Base-by-base conservation (phyloP, 2,888 invertebrate species). In the Melinopterus prodromus region DNA sequence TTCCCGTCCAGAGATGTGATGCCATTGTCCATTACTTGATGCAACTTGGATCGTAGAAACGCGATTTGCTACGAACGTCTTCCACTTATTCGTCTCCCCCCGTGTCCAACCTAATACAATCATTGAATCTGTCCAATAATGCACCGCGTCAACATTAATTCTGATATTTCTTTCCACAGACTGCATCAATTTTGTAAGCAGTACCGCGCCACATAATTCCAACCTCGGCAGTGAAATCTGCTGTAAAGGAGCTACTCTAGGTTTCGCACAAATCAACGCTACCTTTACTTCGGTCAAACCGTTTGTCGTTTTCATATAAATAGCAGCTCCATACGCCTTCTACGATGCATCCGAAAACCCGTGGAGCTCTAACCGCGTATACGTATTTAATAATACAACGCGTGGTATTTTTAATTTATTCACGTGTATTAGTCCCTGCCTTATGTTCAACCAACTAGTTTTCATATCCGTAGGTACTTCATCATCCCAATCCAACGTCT, bases 261-360 rank as follows among this genome's bases (percentile, higher is more conserved):
- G 16, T 77, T 77, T 77, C 1, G 77, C 70, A 9, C 77, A 77
- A 70, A 77, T 9, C 70, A 77, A 15, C 6, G 69, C 12, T 14
- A 77, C n/a, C 1, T 76, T 71, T 6, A 38, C 9, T 9, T 38
- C 38, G 38, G 6, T 38, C 9, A 38, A 38, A 38, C 38, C 6
- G 9, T 6, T 38, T 38, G n/a, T n/a, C n/a, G n/a, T n/a, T n/a
- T n/a, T n/a, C n/a, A n/a, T n/a, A n/a, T n/a, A n/a, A n/a, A n/a
- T n/a, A n/a, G n/a, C n/a, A n/a, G n/a, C n/a, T n/a, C n/a, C n/a
- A n/a, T n/a, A n/a, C n/a, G n/a, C n/a, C n/a, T n/a, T n/a, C n/a
- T n/a, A n/a, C n/a, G n/a, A n/a, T n/a, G n/a, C n/a, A n/a, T n/a
- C n/a, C n/a, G n/a, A n/a, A n/a, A n/a, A n/a, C n/a, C n/a, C n/a